Percentiles rank a stretch among this genome's conserved stretches.
Conservation (phyloP, 2,797 vertebrate genomes). For the Aldrovandia affinis region DNA sequence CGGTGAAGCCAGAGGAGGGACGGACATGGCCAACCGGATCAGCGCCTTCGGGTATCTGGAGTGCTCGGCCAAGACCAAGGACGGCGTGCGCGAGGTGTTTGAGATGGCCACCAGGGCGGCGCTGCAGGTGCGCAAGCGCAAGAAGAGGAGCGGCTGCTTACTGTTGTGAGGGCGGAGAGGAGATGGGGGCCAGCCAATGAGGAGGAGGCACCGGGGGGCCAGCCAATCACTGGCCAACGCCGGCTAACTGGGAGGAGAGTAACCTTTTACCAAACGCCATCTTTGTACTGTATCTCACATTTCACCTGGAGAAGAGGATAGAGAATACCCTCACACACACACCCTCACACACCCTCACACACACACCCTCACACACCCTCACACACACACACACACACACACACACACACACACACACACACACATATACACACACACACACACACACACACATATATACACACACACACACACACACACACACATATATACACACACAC, state of each 20-base stretch:
- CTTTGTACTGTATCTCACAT: constrained; percentile 72
- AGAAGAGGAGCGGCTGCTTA: constrained; percentile 82
- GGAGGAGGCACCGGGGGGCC: constrained; percentile 18
- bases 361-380: too few species aligned
- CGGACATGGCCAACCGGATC: constrained; percentile 93
- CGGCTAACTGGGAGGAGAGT: constrained; percentile 51
- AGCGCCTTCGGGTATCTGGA: constrained; percentile 93
- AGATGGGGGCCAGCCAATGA: too few species aligned
- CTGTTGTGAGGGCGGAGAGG: constrained; percentile 76
- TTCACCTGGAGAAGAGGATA: constrained; percentile 54
- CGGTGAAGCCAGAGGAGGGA: constrained; percentile 89
- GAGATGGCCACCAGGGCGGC: constrained; percentile 97
- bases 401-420: too few species aligned
- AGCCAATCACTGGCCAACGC: constrained; percentile 32
- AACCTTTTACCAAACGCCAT: constrained; percentile 68
- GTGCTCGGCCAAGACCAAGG: constrained; percentile 98
- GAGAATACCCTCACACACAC: constrained; percentile 39
- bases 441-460: too few species aligned
- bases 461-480: too few species aligned
- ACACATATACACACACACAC: too few species aligned
- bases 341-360: background rate
- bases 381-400: too few species aligned
- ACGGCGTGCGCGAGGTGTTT: constrained; percentile 94
- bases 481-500: too few species aligned
- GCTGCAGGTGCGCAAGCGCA: constrained; percentile 92